A percentile compares a stretch with the other conserved stretches of the same genome.
phyloP scores from a whole-genome alignment of 2,888 invertebrate species.

The Trachelus stipa region DNA sequence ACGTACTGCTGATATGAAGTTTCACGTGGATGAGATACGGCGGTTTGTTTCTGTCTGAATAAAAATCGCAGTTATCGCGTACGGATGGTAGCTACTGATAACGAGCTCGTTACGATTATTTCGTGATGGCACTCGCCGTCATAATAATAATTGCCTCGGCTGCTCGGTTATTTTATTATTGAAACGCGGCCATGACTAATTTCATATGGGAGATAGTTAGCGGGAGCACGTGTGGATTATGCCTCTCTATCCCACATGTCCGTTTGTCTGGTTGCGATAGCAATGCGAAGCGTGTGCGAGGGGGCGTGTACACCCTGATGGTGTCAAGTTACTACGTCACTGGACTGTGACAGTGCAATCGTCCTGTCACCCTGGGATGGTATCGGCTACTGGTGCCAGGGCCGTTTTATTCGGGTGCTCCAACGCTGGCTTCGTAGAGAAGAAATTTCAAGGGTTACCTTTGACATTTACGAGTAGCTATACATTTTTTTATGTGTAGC shows the following conservation, averaged over 20 bases:
- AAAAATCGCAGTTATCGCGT: conserved; percentile 15
- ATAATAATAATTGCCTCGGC: conserved; percentile 4
- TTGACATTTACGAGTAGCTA: neutral
- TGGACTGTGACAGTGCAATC: conserved; percentile 55
- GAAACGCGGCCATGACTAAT: conserved; percentile 49
- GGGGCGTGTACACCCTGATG: conserved; percentile 52
- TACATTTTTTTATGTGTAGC: neutral
- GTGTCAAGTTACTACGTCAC: conserved; percentile 60
- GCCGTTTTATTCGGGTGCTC: neutral
- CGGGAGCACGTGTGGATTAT: conserved; percentile 18
- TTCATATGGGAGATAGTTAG: conserved; percentile 24
- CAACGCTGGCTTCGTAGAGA: neutral
- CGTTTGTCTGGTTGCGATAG: conserved; percentile 29
- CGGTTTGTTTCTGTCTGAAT: neutral
- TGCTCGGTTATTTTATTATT: conserved; percentile 43
- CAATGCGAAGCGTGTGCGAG: conserved; percentile 46
- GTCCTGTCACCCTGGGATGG: conserved; percentile 49
- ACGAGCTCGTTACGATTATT: conserved; percentile 10
- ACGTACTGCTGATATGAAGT: neutral
- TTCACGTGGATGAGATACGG: neutral
- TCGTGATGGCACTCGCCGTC: conserved; percentile 6
- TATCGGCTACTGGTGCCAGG: neutral
- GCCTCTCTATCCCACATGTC: conserved; percentile 9
- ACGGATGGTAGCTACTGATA: conserved; percentile 46
- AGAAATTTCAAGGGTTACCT: neutral